These are phyloP conservation scores for Noturus placidus DNA, from an alignment of 2,113 vertebrate species.

Conservation along the genomic window DNA sequence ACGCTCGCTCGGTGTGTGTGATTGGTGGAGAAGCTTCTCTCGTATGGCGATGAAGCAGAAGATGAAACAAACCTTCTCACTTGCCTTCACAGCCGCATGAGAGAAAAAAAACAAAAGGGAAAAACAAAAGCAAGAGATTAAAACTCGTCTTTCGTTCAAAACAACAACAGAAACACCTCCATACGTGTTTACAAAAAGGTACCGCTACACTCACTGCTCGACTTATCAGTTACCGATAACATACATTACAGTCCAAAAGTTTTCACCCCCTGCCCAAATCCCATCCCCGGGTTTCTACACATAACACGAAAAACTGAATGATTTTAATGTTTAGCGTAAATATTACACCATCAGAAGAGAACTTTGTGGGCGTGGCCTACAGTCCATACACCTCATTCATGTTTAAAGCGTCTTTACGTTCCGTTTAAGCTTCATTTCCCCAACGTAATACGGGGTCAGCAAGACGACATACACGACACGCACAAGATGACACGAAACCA, in stretches of 20 bases:
- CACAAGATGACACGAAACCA: too few relatives aligned
- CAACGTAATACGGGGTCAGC: too few relatives aligned
- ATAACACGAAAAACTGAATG: too few relatives aligned
- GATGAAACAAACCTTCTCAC: constrained; percentile 75
- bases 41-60: constrained; percentile 3
- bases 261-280: neutral
- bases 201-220: neutral
- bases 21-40: neutral
- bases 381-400: neutral
- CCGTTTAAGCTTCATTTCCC: too few relatives aligned
- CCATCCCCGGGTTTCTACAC: neutral
- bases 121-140: neutral
- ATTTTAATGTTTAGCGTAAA: too few relatives aligned
- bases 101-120: neutral
- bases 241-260: neutral
- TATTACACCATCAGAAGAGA: too few relatives aligned
- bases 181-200: neutral
- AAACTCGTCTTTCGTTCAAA: neutral
- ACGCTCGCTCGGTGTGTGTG: neutral
- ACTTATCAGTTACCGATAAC: neutral
- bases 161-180: neutral
- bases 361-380: neutral
- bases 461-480: too few relatives aligned
- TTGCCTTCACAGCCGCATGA: constrained; percentile 74
- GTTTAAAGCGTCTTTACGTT: too few relatives aligned